Percentiles rank a stretch among this genome's conserved stretches.
Conservation (phyloP, 1,140 invertebrate genomes). For the Microvelia longipes region DNA sequence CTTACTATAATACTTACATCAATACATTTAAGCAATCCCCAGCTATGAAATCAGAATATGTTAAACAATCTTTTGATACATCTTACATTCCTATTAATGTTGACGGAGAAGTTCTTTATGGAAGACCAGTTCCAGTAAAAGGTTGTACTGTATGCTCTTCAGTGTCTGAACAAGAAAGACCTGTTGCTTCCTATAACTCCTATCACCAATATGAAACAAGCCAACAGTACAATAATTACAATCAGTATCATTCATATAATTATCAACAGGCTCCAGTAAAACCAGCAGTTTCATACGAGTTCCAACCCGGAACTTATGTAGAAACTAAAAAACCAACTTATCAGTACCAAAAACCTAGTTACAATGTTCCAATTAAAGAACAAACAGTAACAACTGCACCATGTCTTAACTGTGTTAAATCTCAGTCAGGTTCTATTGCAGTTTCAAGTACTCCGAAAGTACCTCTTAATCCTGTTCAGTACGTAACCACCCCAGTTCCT, state of each 20-base stretch:
- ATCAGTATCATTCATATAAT: not conserved
- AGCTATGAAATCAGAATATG: not conserved
- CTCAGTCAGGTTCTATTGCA: not conserved
- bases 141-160: not conserved
- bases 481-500: slow-evolving; percentile 10
- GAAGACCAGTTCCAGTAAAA: not conserved
- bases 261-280: not conserved
- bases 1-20: no score
- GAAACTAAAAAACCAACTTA: not conserved
- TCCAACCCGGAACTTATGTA: not conserved
- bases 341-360: not conserved
- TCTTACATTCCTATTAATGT: not conserved
- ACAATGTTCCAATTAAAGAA: not conserved
- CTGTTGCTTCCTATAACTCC: not conserved
- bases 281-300: not conserved
- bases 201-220: not conserved
- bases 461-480: slow-evolving; percentile 23
- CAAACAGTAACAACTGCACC: not conserved
- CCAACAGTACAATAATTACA: not conserved
- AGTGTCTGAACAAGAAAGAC: not conserved
- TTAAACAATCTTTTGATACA: not conserved
- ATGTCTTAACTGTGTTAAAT: not conserved
- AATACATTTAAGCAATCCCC: not conserved
- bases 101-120: not conserved
- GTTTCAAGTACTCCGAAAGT: slow-evolving; percentile 16